Base-by-base conservation (phyloP, 2,888 invertebrate genomes). In the Escarpia spicata region DNA sequence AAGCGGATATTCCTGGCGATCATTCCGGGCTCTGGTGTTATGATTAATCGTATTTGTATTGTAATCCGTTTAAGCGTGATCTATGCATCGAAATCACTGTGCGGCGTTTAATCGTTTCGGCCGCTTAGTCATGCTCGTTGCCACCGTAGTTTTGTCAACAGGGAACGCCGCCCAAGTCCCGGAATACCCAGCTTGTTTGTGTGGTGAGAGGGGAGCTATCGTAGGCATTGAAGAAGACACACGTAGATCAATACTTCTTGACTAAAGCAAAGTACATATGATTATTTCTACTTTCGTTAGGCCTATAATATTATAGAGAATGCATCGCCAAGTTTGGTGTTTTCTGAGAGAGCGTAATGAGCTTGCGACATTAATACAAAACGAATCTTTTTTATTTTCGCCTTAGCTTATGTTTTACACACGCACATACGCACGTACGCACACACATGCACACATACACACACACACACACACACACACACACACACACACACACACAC, bases 21-120 rank as follows among this genome's bases (percentile, higher is more conserved):
- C 26, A 26, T 75, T 75, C n/a, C 15, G 12, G 75, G 6, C n/a
- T 19, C 75, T 26, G 19, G 26, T n/a, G 75, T 26, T 19, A 6
- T n/a, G n/a, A 19, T 75, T 19, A 75, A n/a, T 75, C 75, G 75
- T 6, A 52, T 52, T 52, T 52, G 52, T 52, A 52, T 3, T 52
- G 10, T 75, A 75, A 75, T 19, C 75, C 75, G n/a, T 75, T 75
- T 75, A 75, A 2, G 26, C 6, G n/a, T 75, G 4, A 75, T 26
- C 19, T 75, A 75, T 75, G 75, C 75, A 75, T 75, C 75, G 75
- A 75, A 75, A 75, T 75, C 75, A 75, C 75, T 75, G 75, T 26
- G n/a, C 6, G 26, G 75, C 75, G 75, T 26, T 75, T 75, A 75
- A 75, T 75, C 75, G 75, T 75, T 75, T 75, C 75, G 75, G 75